Conservation (phyloP, 2,113 vertebrate genomes). For the Paramisgurnus dabryanus region DNA sequence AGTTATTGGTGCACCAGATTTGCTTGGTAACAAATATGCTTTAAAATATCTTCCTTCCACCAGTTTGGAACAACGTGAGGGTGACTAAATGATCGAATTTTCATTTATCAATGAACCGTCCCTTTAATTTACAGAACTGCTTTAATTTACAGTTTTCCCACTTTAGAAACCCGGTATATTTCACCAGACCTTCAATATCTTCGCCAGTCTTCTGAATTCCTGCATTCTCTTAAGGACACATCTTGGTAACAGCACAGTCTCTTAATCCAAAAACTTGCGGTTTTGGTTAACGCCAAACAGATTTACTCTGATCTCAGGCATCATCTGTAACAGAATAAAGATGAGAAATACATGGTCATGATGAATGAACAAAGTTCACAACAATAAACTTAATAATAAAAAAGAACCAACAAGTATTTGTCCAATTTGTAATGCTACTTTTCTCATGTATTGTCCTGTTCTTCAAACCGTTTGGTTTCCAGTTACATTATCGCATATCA, state of each 20-base stretch:
- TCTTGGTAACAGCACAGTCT: not conserved
- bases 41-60: no score
- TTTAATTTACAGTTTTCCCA: no score
- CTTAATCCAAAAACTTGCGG: conserved; percentile 91
- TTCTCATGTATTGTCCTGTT: not conserved
- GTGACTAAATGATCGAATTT: no score
- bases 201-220: not conserved
- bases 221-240: not conserved
- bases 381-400: not conserved
- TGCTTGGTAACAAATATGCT: no score
- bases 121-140: no score
- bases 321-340: conserved; percentile 81
- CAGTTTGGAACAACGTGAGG: no score
- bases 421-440: not conserved
- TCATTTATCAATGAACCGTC: no score
- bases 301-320: conserved; percentile 89
- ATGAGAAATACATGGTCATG: not conserved
- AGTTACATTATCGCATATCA: not conserved
- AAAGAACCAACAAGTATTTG: not conserved
- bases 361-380: not conserved
- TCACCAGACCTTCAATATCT: not conserved
- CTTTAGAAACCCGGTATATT: not conserved
- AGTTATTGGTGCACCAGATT: no score
- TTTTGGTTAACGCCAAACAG: conserved; percentile 92
- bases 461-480: not conserved